A percentile compares a stretch with the other conserved stretches of the same genome.
Evolutionary conservation across 2,113 vertebrate genomes (phyloP).

Genomic region (Grammatotria lemairii): DNA sequence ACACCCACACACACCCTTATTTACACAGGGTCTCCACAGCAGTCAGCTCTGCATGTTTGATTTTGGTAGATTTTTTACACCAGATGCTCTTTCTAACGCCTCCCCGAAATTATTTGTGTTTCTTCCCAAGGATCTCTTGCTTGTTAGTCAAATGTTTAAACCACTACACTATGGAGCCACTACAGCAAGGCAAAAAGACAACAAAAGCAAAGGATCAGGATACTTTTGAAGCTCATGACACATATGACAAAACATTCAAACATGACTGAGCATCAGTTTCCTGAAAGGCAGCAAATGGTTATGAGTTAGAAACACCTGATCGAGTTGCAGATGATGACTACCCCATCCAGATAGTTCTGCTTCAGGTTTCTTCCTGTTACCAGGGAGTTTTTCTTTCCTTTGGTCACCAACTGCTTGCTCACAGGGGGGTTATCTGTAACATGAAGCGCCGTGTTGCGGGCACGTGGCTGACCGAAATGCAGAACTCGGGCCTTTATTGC

Average conservation of each 20-base stretch:
- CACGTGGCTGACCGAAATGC: fast-evolving
- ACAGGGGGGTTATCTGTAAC: neutral
- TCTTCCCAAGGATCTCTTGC: neutral
- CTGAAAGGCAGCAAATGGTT: neutral
- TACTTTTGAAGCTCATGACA: neutral
- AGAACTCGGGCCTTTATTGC: neutral
- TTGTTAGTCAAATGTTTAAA: neutral
- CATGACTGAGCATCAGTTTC: neutral
- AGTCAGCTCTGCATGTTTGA: neutral
- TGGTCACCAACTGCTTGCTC: neutral
- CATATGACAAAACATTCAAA: neutral
- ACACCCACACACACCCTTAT: neutral
- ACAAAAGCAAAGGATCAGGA: neutral
- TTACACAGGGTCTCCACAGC: neutral
- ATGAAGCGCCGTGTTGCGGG: fast-evolving
- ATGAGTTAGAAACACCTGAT: neutral
- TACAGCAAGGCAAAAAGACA: neutral
- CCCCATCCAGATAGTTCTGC: fast-evolving
- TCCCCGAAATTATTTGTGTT: neutral
- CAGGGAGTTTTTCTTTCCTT: neutral
- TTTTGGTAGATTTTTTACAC: neutral
- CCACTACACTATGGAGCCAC: neutral
- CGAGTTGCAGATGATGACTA: neutral
- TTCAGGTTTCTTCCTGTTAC: neutral
- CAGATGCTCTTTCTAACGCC: neutral